These are phyloP conservation scores for Acleris laterana DNA, from an alignment of 2,888 invertebrate genomes.

Conservation along the genomic window DNA sequence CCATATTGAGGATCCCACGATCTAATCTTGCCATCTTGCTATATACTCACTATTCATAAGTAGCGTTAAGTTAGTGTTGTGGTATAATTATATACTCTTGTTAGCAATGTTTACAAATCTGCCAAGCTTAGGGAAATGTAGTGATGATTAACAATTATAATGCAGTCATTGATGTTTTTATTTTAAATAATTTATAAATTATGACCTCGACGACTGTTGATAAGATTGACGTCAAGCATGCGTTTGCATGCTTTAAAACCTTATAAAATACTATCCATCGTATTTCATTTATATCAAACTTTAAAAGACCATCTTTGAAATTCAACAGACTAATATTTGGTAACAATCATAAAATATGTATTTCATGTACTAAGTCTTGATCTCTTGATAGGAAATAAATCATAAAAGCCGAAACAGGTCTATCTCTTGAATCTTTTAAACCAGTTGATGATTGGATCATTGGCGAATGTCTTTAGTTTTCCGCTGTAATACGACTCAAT, in stretches of 20 bases:
- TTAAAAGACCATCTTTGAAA: slow-evolving; percentile 14
- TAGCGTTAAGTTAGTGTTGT: slow-evolving; percentile 10
- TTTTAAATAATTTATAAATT: background rate
- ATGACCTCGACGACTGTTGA: background rate
- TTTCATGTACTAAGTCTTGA: slow-evolving; percentile 35
- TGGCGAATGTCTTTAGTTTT: slow-evolving; percentile 65
- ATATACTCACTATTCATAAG: slow-evolving; percentile 36
- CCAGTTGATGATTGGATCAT: slow-evolving; percentile 70
- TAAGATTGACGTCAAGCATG: background rate
- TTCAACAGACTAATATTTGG: background rate
- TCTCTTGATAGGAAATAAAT: slow-evolving; percentile 37
- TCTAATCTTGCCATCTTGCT: slow-evolving; percentile 41
- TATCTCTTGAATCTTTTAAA: slow-evolving; percentile 62
- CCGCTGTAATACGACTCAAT: slow-evolving; percentile 77
- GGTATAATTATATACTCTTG: slow-evolving; percentile 1
- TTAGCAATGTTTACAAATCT: background rate
- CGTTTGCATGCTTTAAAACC: background rate
- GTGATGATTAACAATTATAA: background rate
- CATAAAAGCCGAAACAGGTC: slow-evolving; percentile 35
- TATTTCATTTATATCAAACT: background rate
- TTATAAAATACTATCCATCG: background rate
- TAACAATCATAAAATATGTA: background rate
- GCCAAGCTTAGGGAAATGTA: background rate
- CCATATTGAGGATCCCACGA: slow-evolving; percentile 72
- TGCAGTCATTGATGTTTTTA: background rate